Percentiles rank a stretch among this genome's conserved stretches.
These are phyloP conservation scores for Mythimna albipuncta DNA, from an alignment of 2,888 invertebrate genomes.

Conservation along the genomic window DNA sequence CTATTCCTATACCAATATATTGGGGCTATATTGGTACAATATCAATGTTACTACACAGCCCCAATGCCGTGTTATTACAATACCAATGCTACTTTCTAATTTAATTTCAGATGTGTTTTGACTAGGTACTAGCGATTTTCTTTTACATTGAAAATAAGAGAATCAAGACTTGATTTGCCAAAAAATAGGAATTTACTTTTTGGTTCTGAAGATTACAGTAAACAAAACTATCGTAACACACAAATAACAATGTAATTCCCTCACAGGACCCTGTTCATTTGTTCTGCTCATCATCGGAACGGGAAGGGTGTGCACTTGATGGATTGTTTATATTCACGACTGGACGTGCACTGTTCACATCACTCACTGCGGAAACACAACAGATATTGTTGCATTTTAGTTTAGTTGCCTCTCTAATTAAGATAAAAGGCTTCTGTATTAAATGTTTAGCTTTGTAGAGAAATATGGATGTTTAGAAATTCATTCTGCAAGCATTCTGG, in stretches of 20 bases:
- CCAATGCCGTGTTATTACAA: too few species aligned
- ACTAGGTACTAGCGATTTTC: not conserved
- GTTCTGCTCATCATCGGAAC: slow-evolving; percentile 75
- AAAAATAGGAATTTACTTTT: too few species aligned
- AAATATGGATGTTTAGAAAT: slow-evolving; percentile 1
- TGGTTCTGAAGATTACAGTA: too few species aligned
- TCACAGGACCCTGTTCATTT: slow-evolving; percentile 63
- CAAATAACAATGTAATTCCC: slow-evolving; percentile 1
- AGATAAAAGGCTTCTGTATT: slow-evolving; percentile 37
- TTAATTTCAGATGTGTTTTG: not conserved
- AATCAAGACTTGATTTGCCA: not conserved
- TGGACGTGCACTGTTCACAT: slow-evolving; percentile 60
- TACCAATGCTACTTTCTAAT: too few species aligned
- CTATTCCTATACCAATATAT: too few species aligned
- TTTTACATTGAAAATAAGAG: not conserved
- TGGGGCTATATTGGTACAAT: too few species aligned
- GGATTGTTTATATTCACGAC: slow-evolving; percentile 71
- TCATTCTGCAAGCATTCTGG: too few species aligned
- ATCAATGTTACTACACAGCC: too few species aligned
- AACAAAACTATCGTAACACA: not conserved
- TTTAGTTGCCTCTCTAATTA: slow-evolving; percentile 50
- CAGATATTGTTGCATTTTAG: slow-evolving; percentile 54
- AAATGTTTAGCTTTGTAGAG: slow-evolving; percentile 22
- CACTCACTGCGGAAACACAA: slow-evolving; percentile 52
- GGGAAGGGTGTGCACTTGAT: slow-evolving; percentile 72